Percentiles rank a stretch among this genome's conserved stretches.
phyloP scores from a whole-genome alignment of 2,113 vertebrate genomes.

The Callocephalon fimbriatum region DNA sequence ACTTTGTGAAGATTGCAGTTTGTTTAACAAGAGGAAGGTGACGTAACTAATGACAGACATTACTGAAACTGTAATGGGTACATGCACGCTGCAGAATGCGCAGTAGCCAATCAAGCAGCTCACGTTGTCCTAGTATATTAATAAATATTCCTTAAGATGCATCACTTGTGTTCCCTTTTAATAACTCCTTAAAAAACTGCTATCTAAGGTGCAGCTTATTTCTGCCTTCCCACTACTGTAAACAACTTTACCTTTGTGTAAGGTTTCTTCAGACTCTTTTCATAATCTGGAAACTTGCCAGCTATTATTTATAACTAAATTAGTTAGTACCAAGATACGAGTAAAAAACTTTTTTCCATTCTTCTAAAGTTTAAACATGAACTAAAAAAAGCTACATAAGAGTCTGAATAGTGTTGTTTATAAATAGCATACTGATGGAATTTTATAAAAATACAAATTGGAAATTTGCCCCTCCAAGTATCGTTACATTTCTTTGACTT shows the following conservation, averaged over 20 bases:
- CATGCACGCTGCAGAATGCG: accelerated
- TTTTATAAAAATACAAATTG: background rate
- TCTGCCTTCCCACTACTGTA: background rate
- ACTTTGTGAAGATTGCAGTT: background rate
- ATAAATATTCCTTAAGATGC: background rate
- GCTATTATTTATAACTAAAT: background rate
- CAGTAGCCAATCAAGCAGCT: background rate
- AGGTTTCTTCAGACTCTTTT: background rate
- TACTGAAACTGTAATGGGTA: background rate
- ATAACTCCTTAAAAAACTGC: background rate
- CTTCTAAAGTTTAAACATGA: background rate
- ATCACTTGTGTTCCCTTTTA: background rate
- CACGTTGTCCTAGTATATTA: background rate
- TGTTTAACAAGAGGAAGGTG: background rate
- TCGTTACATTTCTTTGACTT: background rate
- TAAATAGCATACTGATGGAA: background rate
- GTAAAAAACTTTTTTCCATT: background rate
- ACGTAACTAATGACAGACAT: background rate
- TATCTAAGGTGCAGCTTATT: background rate
- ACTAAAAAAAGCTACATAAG: background rate
- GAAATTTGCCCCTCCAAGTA: background rate
- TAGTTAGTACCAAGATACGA: background rate
- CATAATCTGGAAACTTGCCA: background rate
- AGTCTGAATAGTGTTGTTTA: background rate
- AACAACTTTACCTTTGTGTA: background rate